These are phyloP conservation scores for Acrocyrtus sp. DNA, from an alignment of 2,888 invertebrate species.

Conservation along the genomic window DNA sequence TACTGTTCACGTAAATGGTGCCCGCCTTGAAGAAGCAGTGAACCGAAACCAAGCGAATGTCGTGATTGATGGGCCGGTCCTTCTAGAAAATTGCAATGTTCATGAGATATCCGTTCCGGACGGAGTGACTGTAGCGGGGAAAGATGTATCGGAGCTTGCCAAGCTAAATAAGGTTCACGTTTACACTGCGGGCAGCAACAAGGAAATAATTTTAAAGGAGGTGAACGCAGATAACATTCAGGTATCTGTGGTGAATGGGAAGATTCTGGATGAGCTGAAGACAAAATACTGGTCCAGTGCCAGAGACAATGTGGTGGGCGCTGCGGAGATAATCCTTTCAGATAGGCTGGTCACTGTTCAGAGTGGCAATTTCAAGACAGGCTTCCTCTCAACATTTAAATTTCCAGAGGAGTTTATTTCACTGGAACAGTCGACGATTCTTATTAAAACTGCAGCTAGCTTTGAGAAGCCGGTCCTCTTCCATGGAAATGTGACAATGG, in stretches of 20 bases:
- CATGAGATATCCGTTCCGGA: slow-evolving; percentile 35
- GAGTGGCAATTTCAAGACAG: slow-evolving; percentile 33
- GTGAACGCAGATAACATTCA: slow-evolving; percentile 4
- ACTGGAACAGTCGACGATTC: slow-evolving; percentile 8
- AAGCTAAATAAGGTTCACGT: slow-evolving; percentile 40
- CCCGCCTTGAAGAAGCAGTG: slow-evolving; percentile 25
- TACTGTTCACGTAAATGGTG: slow-evolving; percentile 21
- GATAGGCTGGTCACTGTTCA: slow-evolving; percentile 17
- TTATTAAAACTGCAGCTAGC: background rate
- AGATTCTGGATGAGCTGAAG: slow-evolving; percentile 15
- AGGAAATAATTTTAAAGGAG: slow-evolving; percentile 8
- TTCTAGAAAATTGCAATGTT: slow-evolving; percentile 39
- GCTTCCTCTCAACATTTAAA: slow-evolving; percentile 30
- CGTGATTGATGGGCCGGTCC: slow-evolving; percentile 41
- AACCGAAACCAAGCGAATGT: slow-evolving; percentile 23
- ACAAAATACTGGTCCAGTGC: slow-evolving; percentile 44
- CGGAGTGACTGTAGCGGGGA: slow-evolving; percentile 21
- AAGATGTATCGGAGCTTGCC: slow-evolving; percentile 42
- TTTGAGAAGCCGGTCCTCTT: slow-evolving; percentile 29
- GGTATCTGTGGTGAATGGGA: slow-evolving; percentile 23
- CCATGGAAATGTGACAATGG: slow-evolving; percentile 30
- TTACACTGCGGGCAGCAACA: slow-evolving; percentile 29
- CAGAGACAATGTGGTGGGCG: slow-evolving; percentile 28
- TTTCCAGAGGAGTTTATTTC: slow-evolving; percentile 39
- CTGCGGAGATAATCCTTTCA: slow-evolving; percentile 26